Percentiles rank a stretch among this genome's conserved stretches.
phyloP scores from a whole-genome alignment of 2,113 vertebrate genomes.

The Periophthalmodon schlosseri region DNA sequence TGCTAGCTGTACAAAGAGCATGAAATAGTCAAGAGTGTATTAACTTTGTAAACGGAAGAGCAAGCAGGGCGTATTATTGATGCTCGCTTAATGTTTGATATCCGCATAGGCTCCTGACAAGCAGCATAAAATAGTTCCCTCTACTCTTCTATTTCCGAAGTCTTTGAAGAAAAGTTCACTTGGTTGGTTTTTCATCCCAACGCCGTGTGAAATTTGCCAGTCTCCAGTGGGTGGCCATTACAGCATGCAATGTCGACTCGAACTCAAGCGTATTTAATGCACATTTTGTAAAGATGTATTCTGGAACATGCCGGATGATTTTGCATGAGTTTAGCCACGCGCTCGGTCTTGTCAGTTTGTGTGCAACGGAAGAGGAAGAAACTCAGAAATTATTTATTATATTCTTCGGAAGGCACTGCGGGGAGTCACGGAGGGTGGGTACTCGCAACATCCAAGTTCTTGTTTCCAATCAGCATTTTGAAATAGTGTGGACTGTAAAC shows the following conservation, averaged over 20 bases:
- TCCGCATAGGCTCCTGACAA: slow-evolving; percentile 14
- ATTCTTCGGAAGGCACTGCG: slow-evolving; percentile 39
- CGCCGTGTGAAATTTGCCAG: slow-evolving; percentile 44
- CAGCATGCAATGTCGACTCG: slow-evolving; percentile 40
- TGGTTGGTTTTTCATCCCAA: slow-evolving; percentile 16
- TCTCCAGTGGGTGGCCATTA: slow-evolving; percentile 50
- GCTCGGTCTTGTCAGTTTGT: slow-evolving; percentile 32
- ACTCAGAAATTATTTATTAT: slow-evolving; percentile 63
- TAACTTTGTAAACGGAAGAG: neutral
- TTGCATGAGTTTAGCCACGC: slow-evolving; percentile 43
- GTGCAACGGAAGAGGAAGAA: slow-evolving; percentile 50
- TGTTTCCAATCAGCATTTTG: slow-evolving; percentile 35
- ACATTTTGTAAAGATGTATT: slow-evolving; percentile 50
- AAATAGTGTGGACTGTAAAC: slow-evolving; percentile 22
- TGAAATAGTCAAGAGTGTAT: slow-evolving; percentile 1
- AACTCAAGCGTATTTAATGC: slow-evolving; percentile 34
- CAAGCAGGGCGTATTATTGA: neutral
- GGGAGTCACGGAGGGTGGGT: slow-evolving; percentile 44
- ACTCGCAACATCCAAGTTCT: slow-evolving; percentile 41
- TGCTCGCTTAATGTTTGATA: slow-evolving; percentile 14
- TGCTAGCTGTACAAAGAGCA: neutral
- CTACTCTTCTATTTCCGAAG: slow-evolving; percentile 30
- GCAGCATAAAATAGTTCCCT: slow-evolving; percentile 9
- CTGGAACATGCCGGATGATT: slow-evolving; percentile 41
- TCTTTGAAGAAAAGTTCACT: slow-evolving; percentile 64